phyloP scores from a whole-genome alignment of 37 sponge, comb jelly and placozoan species.

The Ianthella basta region DNA sequence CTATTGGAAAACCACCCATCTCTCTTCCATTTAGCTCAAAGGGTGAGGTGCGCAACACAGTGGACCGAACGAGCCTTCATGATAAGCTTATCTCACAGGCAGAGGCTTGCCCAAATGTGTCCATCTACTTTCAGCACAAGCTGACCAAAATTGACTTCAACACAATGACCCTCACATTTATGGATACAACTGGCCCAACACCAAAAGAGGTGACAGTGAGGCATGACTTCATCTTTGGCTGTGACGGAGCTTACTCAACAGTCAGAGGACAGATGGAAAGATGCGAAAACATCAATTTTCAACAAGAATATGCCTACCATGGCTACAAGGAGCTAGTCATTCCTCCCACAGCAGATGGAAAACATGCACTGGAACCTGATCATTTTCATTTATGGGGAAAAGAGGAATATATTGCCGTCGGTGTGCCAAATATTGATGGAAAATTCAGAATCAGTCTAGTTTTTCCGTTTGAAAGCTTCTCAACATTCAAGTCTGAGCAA shows the following conservation, averaged over 20 bases:
- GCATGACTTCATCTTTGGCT: slow-evolving; percentile 75
- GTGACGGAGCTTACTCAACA: slow-evolving; percentile 84
- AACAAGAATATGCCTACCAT: slow-evolving; percentile 79
- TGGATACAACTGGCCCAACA: background rate
- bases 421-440: slow-evolving; percentile 71
- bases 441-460: slow-evolving; percentile 83
- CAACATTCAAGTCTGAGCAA: slow-evolving; percentile 54
- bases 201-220: background rate
- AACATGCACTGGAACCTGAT: slow-evolving; percentile 66
- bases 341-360: slow-evolving; percentile 53
- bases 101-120: slow-evolving; percentile 47
- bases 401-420: slow-evolving; percentile 84
- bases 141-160: slow-evolving; percentile 58
- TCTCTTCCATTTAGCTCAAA: slow-evolving; percentile 53
- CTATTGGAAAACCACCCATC: slow-evolving; percentile 52
- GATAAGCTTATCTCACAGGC: slow-evolving; percentile 62
- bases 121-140: slow-evolving; percentile 66
- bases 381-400: slow-evolving; percentile 90
- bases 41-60: slow-evolving; percentile 71
- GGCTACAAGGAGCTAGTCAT: slow-evolving; percentile 87
- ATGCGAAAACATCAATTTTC: slow-evolving; percentile 61
- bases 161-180: slow-evolving; percentile 38
- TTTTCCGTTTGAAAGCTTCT: slow-evolving; percentile 73
- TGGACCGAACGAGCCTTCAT: slow-evolving; percentile 70
- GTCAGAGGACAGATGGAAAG: slow-evolving; percentile 76